phyloP scores from a whole-genome alignment of 2,888 invertebrate species.

The Aporophyla lueneburgensis region DNA sequence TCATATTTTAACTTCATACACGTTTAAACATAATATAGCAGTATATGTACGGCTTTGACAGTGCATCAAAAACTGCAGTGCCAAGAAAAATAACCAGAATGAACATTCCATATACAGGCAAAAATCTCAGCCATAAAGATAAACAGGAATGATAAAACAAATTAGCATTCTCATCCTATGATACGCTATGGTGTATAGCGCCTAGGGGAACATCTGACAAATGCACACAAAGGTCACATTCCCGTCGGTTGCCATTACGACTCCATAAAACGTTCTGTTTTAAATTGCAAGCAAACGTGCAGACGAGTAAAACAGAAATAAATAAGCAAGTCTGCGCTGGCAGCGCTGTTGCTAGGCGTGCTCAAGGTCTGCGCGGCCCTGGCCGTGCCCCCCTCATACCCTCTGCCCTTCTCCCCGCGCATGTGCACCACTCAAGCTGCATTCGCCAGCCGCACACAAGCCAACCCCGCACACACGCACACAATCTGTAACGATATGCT shows the following conservation, averaged over 20 bases:
- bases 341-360: conserved; percentile 88
- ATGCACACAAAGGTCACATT: conserved; percentile 74
- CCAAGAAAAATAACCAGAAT: conserved; percentile 43
- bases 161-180: conserved; percentile 65
- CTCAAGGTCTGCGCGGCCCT: conserved; percentile 87
- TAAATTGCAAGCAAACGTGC: conserved; percentile 84
- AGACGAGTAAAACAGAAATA: conserved; percentile 88
- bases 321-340: conserved; percentile 79
- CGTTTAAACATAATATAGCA: conserved; percentile 14
- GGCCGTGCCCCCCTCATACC: conserved; percentile 78
- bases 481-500: conserved; percentile 46
- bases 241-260: conserved; percentile 74
- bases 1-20: conserved; percentile 44
- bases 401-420: conserved; percentile 73
- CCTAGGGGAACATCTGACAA: conserved; percentile 69
- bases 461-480: conserved; percentile 59
- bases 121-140: conserved; percentile 69
- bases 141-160: conserved; percentile 66
- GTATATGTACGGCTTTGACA: conserved; percentile 24
- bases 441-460: conserved; percentile 72
- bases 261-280: conserved; percentile 84
- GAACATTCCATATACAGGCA: conserved; percentile 48
- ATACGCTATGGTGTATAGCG: conserved; percentile 28
- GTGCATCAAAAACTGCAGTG: conserved; percentile 42
- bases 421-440: conserved; percentile 84